Evolutionary conservation across 2,113 vertebrate species (phyloP).

Genomic region (Parus major): DNA sequence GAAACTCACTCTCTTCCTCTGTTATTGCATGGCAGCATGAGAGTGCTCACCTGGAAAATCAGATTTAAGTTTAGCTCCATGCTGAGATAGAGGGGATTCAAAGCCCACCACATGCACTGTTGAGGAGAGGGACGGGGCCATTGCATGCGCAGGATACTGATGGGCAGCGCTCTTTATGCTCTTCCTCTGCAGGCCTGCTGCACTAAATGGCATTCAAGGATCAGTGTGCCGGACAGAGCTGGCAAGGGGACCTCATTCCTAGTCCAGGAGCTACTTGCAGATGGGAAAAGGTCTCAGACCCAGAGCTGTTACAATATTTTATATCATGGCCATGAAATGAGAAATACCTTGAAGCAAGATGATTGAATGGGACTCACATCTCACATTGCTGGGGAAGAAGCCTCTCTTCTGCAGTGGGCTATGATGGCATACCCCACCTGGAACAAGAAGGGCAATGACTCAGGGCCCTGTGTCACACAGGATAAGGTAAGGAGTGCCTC

Average conservation of each 20-base stretch:
- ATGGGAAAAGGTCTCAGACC: neutral
- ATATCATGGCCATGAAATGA: neutral
- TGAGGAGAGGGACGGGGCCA: neutral
- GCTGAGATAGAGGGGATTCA: neutral
- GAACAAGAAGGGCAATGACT: neutral
- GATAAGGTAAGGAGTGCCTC: neutral
- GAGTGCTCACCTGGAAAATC: fast-evolving
- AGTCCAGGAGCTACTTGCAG: neutral
- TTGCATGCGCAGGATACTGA: fast-evolving
- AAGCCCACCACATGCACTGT: fast-evolving
- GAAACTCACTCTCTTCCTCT: neutral
- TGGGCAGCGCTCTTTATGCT: neutral
- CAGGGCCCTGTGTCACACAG: neutral
- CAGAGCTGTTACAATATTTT: neutral
- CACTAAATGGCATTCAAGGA: neutral
- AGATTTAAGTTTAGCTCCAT: neutral
- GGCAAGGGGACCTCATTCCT: fast-evolving
- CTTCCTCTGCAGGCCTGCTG: fast-evolving
- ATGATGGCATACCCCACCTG: fast-evolving
- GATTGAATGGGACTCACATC: fast-evolving
- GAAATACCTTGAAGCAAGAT: neutral
- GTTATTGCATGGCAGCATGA: fast-evolving
- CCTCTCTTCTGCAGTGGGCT: fast-evolving
- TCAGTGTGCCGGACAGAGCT: neutral
- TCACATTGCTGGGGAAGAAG: neutral